Evolutionary conservation across 2,888 invertebrate genomes (phyloP), one percentile per base, ranked within the genome.

Genomic region (Parnassius glacialis): DNA sequence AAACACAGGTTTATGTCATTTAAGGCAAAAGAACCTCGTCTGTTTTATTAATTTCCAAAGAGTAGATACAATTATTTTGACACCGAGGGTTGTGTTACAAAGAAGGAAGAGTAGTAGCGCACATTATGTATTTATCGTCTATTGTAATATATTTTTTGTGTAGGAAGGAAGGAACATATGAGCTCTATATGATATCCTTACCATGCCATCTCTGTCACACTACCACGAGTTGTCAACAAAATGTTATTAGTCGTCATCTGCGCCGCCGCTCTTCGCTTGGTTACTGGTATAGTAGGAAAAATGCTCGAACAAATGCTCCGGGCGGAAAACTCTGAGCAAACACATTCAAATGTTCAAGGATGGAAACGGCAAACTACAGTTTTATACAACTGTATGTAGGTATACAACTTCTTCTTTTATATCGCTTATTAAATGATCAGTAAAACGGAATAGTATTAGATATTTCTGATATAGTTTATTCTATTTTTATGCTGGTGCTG

Each of bases 161-260:
- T 44, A 44, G 25, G 25, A 50, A 25, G 13, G 1, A 3, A 16
- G 13, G 2, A 10, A 20, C 9, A n/a, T 43, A 11, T 25, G 51
- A 67, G 10, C 84, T 83, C 80, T 70, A 54, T 68, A 54, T 13
- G 48, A 10, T 58, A 71, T 60, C 42, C 57, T 52, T 25, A 67
- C 59, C 65, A 64, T 72, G 71, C 78, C 74, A 68, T 84, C 82
- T 75, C 71, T 80, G 73, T 81, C 81, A 72, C 81, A 77, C 79
- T 70, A 78, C 70, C 68, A 79, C 71, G 75, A 75, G 78, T 76
- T 83, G 85, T 86, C 85, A 85, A 86, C 84, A 81, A 82, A 86
- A 85, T 85, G 79, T 83, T 85, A 87, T 85, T 85, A 83, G 81
- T 77, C 75, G 78, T 78, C 81, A 80, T 83, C 80, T 74, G 74